phyloP scores from a whole-genome alignment of 30 jellyfish, hydroid and myxozoan species.

The Aurelia coerulea region DNA sequence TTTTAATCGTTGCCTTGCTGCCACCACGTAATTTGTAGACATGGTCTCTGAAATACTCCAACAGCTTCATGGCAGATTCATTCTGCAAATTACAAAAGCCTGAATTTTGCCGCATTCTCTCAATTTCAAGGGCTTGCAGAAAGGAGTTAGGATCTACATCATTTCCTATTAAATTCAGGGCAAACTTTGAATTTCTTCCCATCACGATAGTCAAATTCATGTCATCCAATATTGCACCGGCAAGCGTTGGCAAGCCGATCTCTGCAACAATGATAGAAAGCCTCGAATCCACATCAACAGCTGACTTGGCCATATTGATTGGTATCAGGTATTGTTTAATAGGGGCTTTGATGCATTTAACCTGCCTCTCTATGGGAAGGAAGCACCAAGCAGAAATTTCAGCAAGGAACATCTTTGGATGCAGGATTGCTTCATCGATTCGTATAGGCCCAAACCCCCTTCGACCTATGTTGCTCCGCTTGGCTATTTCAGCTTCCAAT shows the following conservation, averaged over 20 bases:
- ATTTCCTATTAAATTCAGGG: not conserved
- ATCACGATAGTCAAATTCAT: too few species aligned
- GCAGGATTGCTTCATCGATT: not conserved
- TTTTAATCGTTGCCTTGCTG: not conserved
- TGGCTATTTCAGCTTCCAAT: too few species aligned
- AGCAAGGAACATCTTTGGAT: conserved; percentile 5
- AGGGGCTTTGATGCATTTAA: not conserved
- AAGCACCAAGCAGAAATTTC: conserved; percentile 39
- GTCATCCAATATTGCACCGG: too few species aligned
- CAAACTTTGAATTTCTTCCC: not conserved
- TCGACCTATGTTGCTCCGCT: too few species aligned
- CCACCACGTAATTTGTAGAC: not conserved
- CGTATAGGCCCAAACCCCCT: too few species aligned
- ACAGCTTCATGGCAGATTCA: conserved; percentile 18
- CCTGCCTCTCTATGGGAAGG: conserved; percentile 32
- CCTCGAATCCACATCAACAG: not conserved
- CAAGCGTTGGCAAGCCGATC: conserved; percentile 15
- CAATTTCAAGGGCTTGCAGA: conserved; percentile 25
- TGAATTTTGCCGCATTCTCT: not conserved
- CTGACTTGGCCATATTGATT: conserved; percentile 23
- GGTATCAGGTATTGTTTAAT: not conserved
- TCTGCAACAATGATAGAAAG: conserved; percentile 2
- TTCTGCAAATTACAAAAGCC: conserved; percentile 2
- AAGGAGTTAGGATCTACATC: conserved; percentile 3
- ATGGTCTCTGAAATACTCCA: conserved; percentile 1